These are phyloP conservation scores for Perizoma flavofasciatum DNA, from an alignment of 2,888 invertebrate species.

Conservation along the genomic window DNA sequence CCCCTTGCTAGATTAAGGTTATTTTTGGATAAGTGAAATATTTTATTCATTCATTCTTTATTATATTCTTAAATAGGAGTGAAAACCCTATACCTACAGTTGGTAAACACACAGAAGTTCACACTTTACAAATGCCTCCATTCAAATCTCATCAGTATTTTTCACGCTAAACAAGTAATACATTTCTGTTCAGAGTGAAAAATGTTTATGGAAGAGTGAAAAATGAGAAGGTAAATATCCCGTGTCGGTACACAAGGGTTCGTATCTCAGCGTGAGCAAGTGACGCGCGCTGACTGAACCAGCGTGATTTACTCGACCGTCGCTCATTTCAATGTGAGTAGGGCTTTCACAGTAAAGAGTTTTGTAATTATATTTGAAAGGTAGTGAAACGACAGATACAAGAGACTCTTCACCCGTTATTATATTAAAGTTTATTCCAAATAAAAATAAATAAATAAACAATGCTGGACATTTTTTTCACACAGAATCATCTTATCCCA, in stretches of 20 bases:
- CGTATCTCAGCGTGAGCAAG: constrained; percentile 11
- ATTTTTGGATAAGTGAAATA: too few relatives aligned
- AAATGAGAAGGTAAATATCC: constrained; percentile 11
- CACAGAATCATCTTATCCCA: too few relatives aligned
- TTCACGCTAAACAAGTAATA: constrained; percentile 22
- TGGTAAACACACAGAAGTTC: not conserved
- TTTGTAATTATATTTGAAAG: not conserved
- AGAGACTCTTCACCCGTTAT: too few relatives aligned
- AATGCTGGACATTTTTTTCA: too few relatives aligned
- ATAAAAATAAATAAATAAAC: too few relatives aligned
- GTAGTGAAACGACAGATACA: not conserved
- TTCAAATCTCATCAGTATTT: constrained; percentile 20
- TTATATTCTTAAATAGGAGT: too few relatives aligned
- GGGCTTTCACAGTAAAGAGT: constrained; percentile 5
- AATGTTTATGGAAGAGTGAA: constrained; percentile 11
- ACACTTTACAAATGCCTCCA: constrained; percentile 14
- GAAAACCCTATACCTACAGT: not conserved
- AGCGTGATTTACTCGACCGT: constrained; percentile 20
- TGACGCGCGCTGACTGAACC: constrained; percentile 20
- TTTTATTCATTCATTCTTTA: too few relatives aligned
- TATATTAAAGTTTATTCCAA: too few relatives aligned
- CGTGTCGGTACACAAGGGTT: constrained; percentile 18
- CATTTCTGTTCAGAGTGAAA: constrained; percentile 11
- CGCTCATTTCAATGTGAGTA: constrained; percentile 6
- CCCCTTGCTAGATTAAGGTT: too few relatives aligned